Conservation (phyloP, 2,797 vertebrate genomes). For the Poeciliopsis gracilis region DNA sequence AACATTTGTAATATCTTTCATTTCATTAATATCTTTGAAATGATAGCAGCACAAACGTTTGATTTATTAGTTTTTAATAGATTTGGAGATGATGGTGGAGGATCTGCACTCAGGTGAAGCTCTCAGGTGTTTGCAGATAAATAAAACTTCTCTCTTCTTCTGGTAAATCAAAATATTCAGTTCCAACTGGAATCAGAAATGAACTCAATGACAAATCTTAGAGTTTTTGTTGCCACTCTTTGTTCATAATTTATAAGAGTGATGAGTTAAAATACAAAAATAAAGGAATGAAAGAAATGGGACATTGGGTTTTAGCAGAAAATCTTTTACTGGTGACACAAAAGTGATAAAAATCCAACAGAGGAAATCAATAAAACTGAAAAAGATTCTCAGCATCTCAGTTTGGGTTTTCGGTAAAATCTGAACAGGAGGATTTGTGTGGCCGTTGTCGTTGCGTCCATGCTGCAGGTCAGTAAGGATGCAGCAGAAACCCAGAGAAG, state of each 20-base stretch:
- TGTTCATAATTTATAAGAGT: not conserved
- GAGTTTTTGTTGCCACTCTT: not conserved
- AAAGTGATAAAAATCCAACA: not conserved
- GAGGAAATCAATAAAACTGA: not conserved
- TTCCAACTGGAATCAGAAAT: not conserved
- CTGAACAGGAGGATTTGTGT: not conserved
- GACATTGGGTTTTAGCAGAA: not conserved
- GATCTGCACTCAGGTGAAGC: not conserved
- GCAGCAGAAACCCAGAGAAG: conserved; percentile 72
- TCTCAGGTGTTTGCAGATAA: not conserved
- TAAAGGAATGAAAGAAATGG: not conserved
- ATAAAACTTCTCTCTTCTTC: not conserved
- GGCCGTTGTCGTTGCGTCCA: not conserved
- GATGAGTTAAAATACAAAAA: not conserved
- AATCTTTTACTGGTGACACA: not conserved
- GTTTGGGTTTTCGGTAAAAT: not conserved
- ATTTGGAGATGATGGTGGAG: too few relatives aligned
- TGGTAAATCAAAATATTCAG: not conserved
- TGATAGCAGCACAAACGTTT: too few relatives aligned
- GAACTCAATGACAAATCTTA: not conserved
- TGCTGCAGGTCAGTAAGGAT: conserved; percentile 24
- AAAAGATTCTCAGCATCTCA: not conserved
- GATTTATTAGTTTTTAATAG: too few relatives aligned
- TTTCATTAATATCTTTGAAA: too few relatives aligned
- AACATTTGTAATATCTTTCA: not conserved